These are phyloP conservation scores for Drosophila micromelanica DNA, from an alignment of 1,140 invertebrate genomes.

Conservation along the genomic window DNA sequence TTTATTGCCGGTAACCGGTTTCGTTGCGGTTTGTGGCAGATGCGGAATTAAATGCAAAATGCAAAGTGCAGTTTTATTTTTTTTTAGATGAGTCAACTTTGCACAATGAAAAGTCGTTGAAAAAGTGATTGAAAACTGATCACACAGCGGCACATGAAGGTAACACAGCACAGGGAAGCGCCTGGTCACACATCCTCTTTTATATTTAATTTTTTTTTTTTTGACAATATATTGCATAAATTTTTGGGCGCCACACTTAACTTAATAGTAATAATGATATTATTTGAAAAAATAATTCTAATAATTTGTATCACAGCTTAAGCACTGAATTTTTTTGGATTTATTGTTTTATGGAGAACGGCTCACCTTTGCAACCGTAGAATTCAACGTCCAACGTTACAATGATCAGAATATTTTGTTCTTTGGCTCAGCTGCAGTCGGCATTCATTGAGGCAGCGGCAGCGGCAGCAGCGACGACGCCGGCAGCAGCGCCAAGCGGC, in stretches of 20 bases:
- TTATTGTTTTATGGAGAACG: slow-evolving; percentile 60
- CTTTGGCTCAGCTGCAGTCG: slow-evolving; percentile 72
- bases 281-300: background rate
- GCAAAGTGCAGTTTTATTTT: slow-evolving; percentile 66
- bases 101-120: background rate
- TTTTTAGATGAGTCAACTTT: slow-evolving; percentile 41
- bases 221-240: no score
- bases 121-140: background rate
- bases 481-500: slow-evolving; percentile 35
- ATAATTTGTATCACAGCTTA: slow-evolving; percentile 33
- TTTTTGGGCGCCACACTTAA: slow-evolving; percentile 25
- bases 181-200: slow-evolving; percentile 14
- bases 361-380: slow-evolving; percentile 84
- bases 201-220: background rate
- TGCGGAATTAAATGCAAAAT: slow-evolving; percentile 29
- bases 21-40: slow-evolving; percentile 39
- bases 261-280: slow-evolving; percentile 31
- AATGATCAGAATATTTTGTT: slow-evolving; percentile 83
- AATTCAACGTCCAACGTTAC: slow-evolving; percentile 84
- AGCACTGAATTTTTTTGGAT: slow-evolving; percentile 36
- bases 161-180: background rate
- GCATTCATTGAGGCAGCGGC: slow-evolving; percentile 23
- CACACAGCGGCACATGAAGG: background rate
- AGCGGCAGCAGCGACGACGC: slow-evolving; percentile 8
- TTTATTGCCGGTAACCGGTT: slow-evolving; percentile 77